phyloP scores from a whole-genome alignment of 1,140 invertebrate genomes.

The Drosophila sulfurigaster region DNA sequence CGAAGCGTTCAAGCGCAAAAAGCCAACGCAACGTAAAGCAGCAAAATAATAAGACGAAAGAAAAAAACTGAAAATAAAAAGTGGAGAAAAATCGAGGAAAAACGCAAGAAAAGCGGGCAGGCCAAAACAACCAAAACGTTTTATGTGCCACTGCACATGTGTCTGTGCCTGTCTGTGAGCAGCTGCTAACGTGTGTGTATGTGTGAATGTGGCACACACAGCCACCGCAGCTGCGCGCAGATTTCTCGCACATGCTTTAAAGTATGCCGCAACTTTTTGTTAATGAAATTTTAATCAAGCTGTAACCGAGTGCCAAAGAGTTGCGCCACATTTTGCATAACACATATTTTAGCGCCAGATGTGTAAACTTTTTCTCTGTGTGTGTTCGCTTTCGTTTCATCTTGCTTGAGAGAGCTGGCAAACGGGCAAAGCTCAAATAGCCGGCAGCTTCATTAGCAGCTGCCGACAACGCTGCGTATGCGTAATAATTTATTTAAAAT shows the following conservation, averaged over 20 bases:
- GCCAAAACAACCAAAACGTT: conserved; percentile 75
- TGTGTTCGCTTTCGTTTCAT: conserved; percentile 12
- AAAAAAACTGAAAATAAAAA: conserved; percentile 27
- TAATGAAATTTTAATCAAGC: conserved; percentile 84
- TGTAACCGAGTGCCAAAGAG: conserved; percentile 54
- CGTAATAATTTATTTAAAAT: conserved; percentile 81
- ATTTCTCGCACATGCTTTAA: conserved; percentile 74
- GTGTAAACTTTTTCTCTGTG: conserved; percentile 14
- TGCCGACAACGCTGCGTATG: conserved; percentile 62
- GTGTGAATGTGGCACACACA: conserved; percentile 28
- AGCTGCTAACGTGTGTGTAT: conserved; percentile 27
- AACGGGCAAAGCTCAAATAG: conserved; percentile 51
- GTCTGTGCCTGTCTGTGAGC: conserved; percentile 6
- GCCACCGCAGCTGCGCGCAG: conserved; percentile 72
- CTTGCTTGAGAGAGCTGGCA: background rate
- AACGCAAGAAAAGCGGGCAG: conserved; percentile 42
- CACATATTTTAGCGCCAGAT: conserved; percentile 51
- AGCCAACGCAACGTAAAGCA: conserved; percentile 52
- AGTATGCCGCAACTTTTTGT: conserved; percentile 80
- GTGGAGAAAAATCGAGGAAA: conserved; percentile 33
- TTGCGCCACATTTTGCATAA: conserved; percentile 51
- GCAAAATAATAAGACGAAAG: background rate
- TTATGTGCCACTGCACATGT: conserved; percentile 61
- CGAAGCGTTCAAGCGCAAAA: conserved; percentile 82
- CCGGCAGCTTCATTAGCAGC: conserved; percentile 74